Evolutionary conservation across 2,888 invertebrate species (phyloP), one percentile per base, ranked within the genome.

Genomic region (Brachypalpus laphriformis): DNA sequence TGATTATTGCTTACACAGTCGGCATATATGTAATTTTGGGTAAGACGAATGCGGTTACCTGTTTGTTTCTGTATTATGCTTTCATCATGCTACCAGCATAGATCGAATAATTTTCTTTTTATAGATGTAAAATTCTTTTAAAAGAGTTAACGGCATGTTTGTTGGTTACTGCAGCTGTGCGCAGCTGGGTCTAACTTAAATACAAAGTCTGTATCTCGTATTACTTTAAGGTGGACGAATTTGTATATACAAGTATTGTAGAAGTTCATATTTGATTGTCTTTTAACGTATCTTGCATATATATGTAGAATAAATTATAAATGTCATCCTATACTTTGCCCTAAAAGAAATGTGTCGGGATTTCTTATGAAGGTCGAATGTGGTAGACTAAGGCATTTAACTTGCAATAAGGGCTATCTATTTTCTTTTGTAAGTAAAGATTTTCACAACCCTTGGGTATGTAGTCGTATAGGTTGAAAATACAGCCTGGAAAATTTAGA

Each of bases 81-180:
- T 61, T 51, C 61, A 42, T 42, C 61, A 28, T 57, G 20, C 56
- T 34, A n/a, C n/a, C n/a, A 68, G 3, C 68, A 66, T 45, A 57
- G 47, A 68, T 66, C 45, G 40, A 37, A 47, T 56, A 68, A 63
- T 68, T 77, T 72, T 72, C 59, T 65, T 71, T 81, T 65, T 25
- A 76, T 57, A 72, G 65, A 72, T 51, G 45, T 59, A 72, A 25
- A 77, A 72, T 82, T 71, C 63, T 65, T 71, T 63, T 25, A 54
- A 47, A 68, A 40, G 28, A 77, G 40, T 47, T 71, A 45, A 65
- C 72, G 51, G 57, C 59, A 45, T 45, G 45, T 59, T 42, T 54
- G 65, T 31, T 4, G 14, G n/a, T n/a, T n/a, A 25, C 3, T 72
- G 66, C 77, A 77, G 77, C 77, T 77, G 77, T 66, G 71, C 71